Evolutionary conservation across 2,797 vertebrate species (phyloP).

Genomic region (Protonibea diacanthus): DNA sequence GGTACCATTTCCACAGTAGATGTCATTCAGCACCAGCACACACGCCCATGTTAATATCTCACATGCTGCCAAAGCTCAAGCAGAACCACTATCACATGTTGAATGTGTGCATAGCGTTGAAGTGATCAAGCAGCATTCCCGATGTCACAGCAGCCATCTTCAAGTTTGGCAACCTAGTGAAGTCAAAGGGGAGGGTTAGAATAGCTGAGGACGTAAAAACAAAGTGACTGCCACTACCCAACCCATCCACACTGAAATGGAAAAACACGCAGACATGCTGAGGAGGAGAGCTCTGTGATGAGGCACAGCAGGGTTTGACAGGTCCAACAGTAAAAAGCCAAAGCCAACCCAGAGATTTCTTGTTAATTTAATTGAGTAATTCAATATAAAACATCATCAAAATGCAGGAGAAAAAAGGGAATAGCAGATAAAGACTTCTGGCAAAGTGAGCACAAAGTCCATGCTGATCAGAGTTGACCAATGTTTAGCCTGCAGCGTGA

Average conservation of each 20-base stretch:
- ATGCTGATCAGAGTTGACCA: conserved; percentile 34
- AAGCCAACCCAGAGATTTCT: conserved; percentile 59
- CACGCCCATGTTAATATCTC: background rate
- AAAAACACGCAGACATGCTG: conserved; percentile 1
- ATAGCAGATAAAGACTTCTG: conserved; percentile 44
- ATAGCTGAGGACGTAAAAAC: no score
- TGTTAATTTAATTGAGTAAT: conserved; percentile 80
- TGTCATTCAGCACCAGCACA: conserved; percentile 13
- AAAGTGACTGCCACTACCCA: background rate
- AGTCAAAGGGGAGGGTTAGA: conserved; percentile 73
- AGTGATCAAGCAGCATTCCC: conserved; percentile 49
- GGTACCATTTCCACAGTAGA: background rate
- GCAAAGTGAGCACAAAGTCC: conserved; percentile 44
- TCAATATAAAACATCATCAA: conserved; percentile 80
- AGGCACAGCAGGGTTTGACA: background rate
- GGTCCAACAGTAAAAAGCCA: conserved; percentile 52
- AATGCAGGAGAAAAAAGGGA: conserved; percentile 39
- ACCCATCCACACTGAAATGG: background rate
- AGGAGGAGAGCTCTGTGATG: background rate
- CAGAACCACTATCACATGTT: background rate
- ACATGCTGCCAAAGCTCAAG: conserved; percentile 29
- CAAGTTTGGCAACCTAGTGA: conserved; percentile 75
- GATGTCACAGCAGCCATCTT: conserved; percentile 62
- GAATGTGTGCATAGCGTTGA: conserved; percentile 3
- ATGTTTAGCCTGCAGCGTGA: conserved; percentile 5